Percentiles rank a stretch among this genome's conserved stretches.
Evolutionary conservation across 2,888 invertebrate species (phyloP).

Genomic region (Lithophane ornitopus): DNA sequence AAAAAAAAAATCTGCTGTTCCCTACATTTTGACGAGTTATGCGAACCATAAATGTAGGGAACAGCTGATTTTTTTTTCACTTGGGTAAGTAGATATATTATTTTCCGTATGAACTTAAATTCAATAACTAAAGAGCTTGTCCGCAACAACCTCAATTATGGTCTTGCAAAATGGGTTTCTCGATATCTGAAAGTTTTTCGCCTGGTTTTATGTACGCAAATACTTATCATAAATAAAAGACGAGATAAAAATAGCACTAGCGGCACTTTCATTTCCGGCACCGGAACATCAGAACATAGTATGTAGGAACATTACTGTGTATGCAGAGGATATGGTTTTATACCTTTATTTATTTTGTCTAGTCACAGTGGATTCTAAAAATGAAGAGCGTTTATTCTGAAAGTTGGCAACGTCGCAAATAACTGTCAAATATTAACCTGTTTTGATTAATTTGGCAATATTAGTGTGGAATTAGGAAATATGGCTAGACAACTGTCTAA

Average conservation of each 20-base stretch:
- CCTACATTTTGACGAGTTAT: too few species aligned
- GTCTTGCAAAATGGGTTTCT: not conserved
- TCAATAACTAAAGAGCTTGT: not conserved
- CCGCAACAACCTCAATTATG: not conserved
- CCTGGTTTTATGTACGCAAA: not conserved
- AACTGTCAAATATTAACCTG: too few species aligned
- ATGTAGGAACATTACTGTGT: too few species aligned
- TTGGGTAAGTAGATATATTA: not conserved
- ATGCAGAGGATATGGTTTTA: not conserved
- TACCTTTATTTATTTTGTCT: too few species aligned
- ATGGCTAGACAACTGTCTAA: too few species aligned
- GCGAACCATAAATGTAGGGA: too few species aligned
- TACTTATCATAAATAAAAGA: not conserved
- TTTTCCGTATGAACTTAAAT: not conserved
- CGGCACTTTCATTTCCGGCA: constrained; percentile 16
- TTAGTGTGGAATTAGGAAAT: too few species aligned
- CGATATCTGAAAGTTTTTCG: not conserved
- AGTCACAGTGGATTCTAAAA: not conserved
- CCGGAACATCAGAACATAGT: constrained; percentile 11
- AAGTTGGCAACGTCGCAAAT: too few species aligned
- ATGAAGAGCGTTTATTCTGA: too few species aligned
- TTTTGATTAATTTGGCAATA: too few species aligned
- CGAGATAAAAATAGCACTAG: constrained; percentile 10
- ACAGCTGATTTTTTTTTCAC: too few species aligned
- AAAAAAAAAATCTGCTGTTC: too few species aligned